Base-by-base conservation (phyloP, 1,140 invertebrate species). In the Probaryconus sp. region DNA sequence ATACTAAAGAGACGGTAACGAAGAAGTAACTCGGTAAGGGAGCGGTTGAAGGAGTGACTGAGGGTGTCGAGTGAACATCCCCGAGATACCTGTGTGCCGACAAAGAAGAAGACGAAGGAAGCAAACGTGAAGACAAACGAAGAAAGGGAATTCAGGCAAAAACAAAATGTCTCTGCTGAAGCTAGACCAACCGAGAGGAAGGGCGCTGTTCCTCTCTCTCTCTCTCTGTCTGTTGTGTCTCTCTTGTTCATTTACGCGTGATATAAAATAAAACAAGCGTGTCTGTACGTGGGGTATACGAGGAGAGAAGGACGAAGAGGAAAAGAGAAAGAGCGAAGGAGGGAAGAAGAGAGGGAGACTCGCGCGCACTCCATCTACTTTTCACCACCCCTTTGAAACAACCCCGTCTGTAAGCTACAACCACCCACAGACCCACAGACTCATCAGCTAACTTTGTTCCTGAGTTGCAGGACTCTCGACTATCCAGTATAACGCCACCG, bases 1-100 rank as follows among this genome's bases (percentile, higher is more conserved):
- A 87, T 87, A 84, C 85, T 87, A 87, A 88, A 88, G 86, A 88
- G 86, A 87, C 82, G 83, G 85, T 86, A 87, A 88, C 85, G 85
- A 86, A 86, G 85, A 87, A 84, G 84, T 86, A 85, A 85, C 83
- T 86, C 76, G 76, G 74, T 82, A 80, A 83, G 81, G 79, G 81
- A 84, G 79, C 76, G 81, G 77, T 82, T 85, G 71, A 80, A 85
- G 82, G 80, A 85, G 80, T 81, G 64, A 75, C 63, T 74, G 61
- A 79, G 80, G 56, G 70, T 73, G 70, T 61, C 14, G 55, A 53
- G 33, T 18, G 55, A 61, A 33, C 70, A 73, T 67, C 48, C 48
- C 30, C 18, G 48, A 67, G 56, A 73, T 16, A 30, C 28, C 13
- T 2, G 13, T n/a, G 6, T 10, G 30, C 55, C 48, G 55, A 73